Base-by-base conservation (phyloP, 2,797 vertebrate genomes). In the Rhincodon typus region DNA sequence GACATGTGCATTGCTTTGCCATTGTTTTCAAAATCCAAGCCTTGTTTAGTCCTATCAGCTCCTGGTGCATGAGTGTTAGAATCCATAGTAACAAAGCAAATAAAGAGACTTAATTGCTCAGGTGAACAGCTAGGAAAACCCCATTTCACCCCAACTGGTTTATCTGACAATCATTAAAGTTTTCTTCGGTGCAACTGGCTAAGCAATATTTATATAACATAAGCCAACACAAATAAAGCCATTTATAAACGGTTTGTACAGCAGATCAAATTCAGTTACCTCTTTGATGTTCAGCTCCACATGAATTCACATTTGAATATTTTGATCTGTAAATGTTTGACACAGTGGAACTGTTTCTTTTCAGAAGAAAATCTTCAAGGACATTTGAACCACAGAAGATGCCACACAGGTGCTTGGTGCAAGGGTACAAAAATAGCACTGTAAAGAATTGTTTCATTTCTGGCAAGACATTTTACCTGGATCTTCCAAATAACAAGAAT, bases 391-490 rank as follows among this genome's bases (percentile, higher is more conserved):
- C 70, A 53, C 42, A 53, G 38, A 94, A 74, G 69, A 94, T 94
- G 94, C 70, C 94, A 46, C 69, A 30, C 25, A 94, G 70, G 13
- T 50, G 70, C 46, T 94, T 72, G 30, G 96, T 96, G 79, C 94
- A 1, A 95, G 96, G 96, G 57, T 96, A 50, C 97, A 79, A 95
- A 97, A 79, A 97, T 97, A 21, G 95, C 96, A 72, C 96, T 97
- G 74, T 96, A 96, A 96, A 97, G 94, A 96, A 96, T 0, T 97
- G 96, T 95, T 98, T 97, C 3, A 97, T 99, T 94, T 96, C 97
- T 4, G 98, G 98, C 46, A 98, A 98, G 96, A 98, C 97, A 21
- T 99, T 99, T 96, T 99, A 98, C 96, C 96, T 99, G 88, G 98
- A 99, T 96, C 96, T 98, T 57, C 97, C 98, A 30, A 97, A 97